A percentile compares a stretch with the other conserved stretches of the same genome.
Evolutionary conservation across 1,140 invertebrate species (phyloP).

Genomic region (Drosophila sp.): DNA sequence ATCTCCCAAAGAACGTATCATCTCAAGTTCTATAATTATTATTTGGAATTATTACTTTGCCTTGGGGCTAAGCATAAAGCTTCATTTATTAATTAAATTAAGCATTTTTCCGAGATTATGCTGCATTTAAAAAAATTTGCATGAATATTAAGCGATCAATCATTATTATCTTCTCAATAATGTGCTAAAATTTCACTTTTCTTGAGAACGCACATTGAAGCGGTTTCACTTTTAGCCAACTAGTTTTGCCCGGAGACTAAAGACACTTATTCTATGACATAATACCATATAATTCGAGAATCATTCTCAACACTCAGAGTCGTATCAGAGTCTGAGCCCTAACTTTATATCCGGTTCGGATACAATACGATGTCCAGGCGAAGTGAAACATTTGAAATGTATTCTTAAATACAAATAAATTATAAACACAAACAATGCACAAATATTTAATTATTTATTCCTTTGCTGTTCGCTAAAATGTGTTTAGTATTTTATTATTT

Average conservation of each 20-base stretch:
- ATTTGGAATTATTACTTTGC: constrained; percentile 39
- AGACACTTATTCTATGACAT: constrained; percentile 57
- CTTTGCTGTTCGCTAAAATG: constrained; percentile 63
- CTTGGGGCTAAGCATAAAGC: constrained; percentile 40
- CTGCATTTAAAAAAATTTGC: constrained; percentile 77
- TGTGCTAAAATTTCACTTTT: constrained; percentile 72
- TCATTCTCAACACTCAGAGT: background rate
- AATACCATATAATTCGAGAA: constrained; percentile 34
- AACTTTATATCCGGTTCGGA: constrained; percentile 65
- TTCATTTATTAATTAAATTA: constrained; percentile 74
- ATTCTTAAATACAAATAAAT: constrained; percentile 44
- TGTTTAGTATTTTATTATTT: constrained; percentile 62
- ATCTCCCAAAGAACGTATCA: constrained; percentile 46
- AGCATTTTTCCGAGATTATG: constrained; percentile 59
- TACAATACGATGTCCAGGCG: background rate
- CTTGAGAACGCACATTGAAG: constrained; percentile 43
- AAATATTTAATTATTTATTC: constrained; percentile 69
- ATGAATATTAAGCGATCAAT: constrained; percentile 65
- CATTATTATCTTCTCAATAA: constrained; percentile 62
- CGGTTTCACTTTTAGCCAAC: constrained; percentile 70
- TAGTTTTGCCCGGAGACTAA: constrained; percentile 34
- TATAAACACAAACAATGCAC: constrained; percentile 24
- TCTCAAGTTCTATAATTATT: constrained; percentile 31
- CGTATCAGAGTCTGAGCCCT: constrained; percentile 6
- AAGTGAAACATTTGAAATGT: constrained; percentile 49